Percentiles rank a stretch among this genome's conserved stretches.
Evolutionary conservation across 2,797 vertebrate species (phyloP).

Genomic region (Takifugu rubripes): DNA sequence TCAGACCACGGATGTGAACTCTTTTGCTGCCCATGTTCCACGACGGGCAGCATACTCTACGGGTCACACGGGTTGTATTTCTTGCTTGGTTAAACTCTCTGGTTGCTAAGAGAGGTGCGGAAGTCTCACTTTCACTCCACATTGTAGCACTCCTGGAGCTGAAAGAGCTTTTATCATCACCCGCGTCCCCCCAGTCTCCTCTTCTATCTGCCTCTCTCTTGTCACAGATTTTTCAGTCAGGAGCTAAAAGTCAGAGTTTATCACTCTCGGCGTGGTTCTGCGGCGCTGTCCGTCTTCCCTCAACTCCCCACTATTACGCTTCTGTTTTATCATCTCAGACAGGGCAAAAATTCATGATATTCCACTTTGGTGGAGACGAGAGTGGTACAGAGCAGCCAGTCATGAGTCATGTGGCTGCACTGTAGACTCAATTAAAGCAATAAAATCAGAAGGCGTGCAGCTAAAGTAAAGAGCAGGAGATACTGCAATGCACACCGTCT

Average conservation of each 20-base stretch:
- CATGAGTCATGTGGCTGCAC: conserved; percentile 58
- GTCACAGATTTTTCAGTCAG: conserved; percentile 40
- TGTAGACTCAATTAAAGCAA: conserved; percentile 10
- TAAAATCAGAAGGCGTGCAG: not conserved
- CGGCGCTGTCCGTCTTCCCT: conserved; percentile 24
- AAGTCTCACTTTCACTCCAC: conserved; percentile 12
- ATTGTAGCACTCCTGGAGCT: conserved; percentile 26
- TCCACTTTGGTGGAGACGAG: conserved; percentile 49
- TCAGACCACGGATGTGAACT: too few relatives aligned
- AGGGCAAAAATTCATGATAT: conserved; percentile 33
- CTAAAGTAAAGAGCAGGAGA: conserved; percentile 20
- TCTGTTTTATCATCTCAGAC: conserved; percentile 33
- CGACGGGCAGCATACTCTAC: not conserved
- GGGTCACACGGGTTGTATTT: too few relatives aligned
- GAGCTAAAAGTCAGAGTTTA: conserved; percentile 53
- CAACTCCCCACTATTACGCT: conserved; percentile 23
- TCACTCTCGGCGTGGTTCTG: conserved; percentile 20
- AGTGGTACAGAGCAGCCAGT: conserved; percentile 48
- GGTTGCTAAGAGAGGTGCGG: conserved; percentile 28
- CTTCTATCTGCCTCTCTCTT: conserved; percentile 30
- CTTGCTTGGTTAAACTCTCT: not conserved
- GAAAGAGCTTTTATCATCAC: conserved; percentile 1
- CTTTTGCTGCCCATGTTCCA: conserved; percentile 1
- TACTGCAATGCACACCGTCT: not conserved
- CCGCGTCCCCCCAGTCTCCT: conserved; percentile 2